Percentiles rank a stretch among this genome's conserved stretches.
Evolutionary conservation across 2,113 vertebrate species (phyloP).

Genomic region (Maylandia zebra): DNA sequence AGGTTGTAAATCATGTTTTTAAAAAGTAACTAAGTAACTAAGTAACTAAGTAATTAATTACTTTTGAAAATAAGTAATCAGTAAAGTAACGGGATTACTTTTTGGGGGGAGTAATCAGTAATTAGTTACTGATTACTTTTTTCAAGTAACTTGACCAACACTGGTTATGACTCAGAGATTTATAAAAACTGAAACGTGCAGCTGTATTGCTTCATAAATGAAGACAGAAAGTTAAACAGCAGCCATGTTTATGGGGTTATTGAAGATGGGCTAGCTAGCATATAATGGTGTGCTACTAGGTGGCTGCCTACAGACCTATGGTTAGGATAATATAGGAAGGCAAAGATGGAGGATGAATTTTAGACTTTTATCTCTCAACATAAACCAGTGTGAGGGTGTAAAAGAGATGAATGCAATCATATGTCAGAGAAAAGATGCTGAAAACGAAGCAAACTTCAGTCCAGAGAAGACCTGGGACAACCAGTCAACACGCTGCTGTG

Average conservation of each 20-base stretch:
- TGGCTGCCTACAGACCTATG: neutral
- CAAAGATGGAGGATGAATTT: neutral
- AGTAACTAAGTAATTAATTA: no score
- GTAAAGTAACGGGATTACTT: no score
- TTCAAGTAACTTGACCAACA: no score
- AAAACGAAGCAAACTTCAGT: neutral
- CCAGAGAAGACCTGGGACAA: neutral
- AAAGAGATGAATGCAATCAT: neutral
- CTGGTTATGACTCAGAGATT: neutral
- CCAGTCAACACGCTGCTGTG: accelerated
- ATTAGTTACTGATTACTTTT: no score
- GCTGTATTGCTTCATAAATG: neutral
- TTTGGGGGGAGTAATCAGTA: no score
- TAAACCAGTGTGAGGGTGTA: accelerated
- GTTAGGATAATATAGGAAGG: neutral
- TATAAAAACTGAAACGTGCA: neutral
- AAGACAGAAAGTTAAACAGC: neutral
- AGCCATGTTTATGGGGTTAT: neutral
- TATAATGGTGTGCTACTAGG: neutral
- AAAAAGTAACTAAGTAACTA: no score
- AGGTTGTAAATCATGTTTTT: no score
- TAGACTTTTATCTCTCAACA: accelerated
- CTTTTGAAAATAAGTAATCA: no score
- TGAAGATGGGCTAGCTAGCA: neutral
- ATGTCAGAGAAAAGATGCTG: neutral